These are phyloP conservation scores for Seira musarum DNA, from an alignment of 2,888 invertebrate genomes.

Conservation along the genomic window DNA sequence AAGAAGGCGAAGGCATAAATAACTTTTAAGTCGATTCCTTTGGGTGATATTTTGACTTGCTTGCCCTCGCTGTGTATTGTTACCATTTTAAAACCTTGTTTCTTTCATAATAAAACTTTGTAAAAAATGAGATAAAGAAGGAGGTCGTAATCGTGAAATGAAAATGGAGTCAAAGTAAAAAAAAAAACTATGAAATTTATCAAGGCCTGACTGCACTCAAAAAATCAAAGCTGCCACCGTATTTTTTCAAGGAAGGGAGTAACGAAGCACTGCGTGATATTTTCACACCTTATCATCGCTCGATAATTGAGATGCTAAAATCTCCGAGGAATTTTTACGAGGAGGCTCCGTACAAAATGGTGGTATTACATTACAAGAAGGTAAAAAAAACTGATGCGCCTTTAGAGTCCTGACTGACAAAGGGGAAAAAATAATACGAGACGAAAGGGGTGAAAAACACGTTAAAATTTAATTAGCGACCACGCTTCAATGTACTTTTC, in stretches of 20 bases:
- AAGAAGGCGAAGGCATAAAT: constrained; percentile 14
- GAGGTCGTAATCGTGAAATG: too few species aligned
- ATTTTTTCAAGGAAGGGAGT: constrained; percentile 6
- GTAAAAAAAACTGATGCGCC: too few species aligned
- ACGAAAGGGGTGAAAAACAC: constrained; percentile 19
- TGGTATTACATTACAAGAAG: too few species aligned
- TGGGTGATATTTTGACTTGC: constrained; percentile 44
- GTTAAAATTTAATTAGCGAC: constrained; percentile 69
- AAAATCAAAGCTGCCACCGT: constrained; percentile 11
- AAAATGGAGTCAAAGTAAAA: not conserved
- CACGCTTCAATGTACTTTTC: constrained; percentile 42
- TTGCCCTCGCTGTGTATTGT: constrained; percentile 16
- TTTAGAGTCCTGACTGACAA: not conserved
- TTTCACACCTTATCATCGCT: constrained; percentile 69
- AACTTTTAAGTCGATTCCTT: constrained; percentile 32
- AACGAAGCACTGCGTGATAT: constrained; percentile 25
- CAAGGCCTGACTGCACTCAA: constrained; percentile 8
- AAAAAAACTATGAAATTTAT: not conserved
- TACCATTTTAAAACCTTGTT: constrained; percentile 9
- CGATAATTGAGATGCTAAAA: constrained; percentile 70
- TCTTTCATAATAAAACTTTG: not conserved
- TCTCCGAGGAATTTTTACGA: constrained; percentile 66
- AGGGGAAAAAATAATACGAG: constrained; percentile 25
- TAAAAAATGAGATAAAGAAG: too few species aligned
- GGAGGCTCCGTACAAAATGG: not conserved